Evolutionary conservation across 2,888 invertebrate genomes (phyloP).

Genomic region (Drosophila mimetica): DNA sequence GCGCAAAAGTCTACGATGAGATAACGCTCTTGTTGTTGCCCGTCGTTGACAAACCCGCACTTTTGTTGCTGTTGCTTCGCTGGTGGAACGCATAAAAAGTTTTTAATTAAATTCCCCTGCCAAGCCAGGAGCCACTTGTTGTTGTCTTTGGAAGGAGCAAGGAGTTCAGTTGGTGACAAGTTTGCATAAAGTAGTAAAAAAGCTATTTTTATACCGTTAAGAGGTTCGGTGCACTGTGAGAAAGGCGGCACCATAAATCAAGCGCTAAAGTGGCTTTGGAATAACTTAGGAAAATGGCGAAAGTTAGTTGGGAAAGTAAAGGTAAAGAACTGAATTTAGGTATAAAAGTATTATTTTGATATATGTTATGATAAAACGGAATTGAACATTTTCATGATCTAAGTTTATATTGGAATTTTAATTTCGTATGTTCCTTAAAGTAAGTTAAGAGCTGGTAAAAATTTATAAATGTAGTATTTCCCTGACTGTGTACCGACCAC

Average conservation of each 20-base stretch:
- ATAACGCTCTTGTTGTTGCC: constrained; percentile 34
- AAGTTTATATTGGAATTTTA: too few relatives aligned
- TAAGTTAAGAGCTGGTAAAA: too few relatives aligned
- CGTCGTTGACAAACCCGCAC: constrained; percentile 19
- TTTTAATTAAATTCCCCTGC: constrained; percentile 72
- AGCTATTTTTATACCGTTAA: constrained; percentile 44
- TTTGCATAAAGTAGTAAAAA: constrained; percentile 58
- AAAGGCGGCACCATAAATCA: background rate
- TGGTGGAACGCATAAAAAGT: constrained; percentile 55
- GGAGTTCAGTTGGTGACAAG: constrained; percentile 50
- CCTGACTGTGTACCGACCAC: background rate
- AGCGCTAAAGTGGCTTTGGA: background rate
- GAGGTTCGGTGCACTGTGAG: constrained; percentile 19
- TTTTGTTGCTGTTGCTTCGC: constrained; percentile 29
- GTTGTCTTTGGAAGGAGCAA: constrained; percentile 22
- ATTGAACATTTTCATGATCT: too few relatives aligned
- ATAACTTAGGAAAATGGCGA: background rate
- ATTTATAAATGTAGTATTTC: too few relatives aligned
- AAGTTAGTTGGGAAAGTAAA: background rate
- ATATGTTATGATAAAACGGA: too few relatives aligned
- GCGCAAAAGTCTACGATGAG: constrained; percentile 41
- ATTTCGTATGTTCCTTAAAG: too few relatives aligned
- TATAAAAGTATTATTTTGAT: too few relatives aligned
- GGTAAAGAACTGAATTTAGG: too few relatives aligned
- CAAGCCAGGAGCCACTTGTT: constrained; percentile 44